These are phyloP conservation scores for Capromys pilorides DNA, from an alignment of 2,797 vertebrate genomes.

Conservation along the genomic window DNA sequence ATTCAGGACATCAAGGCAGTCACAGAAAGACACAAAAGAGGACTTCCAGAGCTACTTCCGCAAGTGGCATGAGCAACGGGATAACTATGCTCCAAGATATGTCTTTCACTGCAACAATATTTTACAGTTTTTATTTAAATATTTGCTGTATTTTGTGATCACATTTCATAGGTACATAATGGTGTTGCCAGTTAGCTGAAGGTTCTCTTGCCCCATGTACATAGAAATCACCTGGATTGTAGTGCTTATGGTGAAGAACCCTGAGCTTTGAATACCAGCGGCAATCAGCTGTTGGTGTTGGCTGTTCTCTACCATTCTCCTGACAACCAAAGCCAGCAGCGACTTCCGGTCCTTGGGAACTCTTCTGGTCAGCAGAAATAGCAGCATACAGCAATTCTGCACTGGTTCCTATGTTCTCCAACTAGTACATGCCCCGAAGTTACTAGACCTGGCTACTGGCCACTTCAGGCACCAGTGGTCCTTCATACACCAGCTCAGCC, in stretches of 20 bases:
- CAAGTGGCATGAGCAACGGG: background rate
- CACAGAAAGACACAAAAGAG: background rate
- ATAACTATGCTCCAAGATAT: background rate
- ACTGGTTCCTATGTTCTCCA: background rate
- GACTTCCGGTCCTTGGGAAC: background rate
- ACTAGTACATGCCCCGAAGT: background rate
- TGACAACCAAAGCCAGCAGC: background rate
- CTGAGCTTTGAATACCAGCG: background rate
- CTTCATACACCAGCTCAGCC: background rate
- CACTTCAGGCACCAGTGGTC: background rate
- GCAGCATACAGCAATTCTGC: background rate
- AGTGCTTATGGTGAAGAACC: background rate
- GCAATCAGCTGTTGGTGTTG: background rate
- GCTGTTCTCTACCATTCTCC: background rate
- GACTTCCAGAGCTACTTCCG: background rate
- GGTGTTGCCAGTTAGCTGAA: background rate
- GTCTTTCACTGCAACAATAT: background rate
- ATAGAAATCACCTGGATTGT: background rate
- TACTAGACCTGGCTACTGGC: background rate
- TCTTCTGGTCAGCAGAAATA: background rate
- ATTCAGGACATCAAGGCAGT: background rate
- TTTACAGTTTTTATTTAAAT: background rate
- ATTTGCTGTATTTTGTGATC: background rate
- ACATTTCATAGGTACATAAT: background rate
- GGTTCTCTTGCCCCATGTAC: background rate